Conservation (phyloP, 2,888 invertebrate species). For the Scelioninae gen. 1 region DNA sequence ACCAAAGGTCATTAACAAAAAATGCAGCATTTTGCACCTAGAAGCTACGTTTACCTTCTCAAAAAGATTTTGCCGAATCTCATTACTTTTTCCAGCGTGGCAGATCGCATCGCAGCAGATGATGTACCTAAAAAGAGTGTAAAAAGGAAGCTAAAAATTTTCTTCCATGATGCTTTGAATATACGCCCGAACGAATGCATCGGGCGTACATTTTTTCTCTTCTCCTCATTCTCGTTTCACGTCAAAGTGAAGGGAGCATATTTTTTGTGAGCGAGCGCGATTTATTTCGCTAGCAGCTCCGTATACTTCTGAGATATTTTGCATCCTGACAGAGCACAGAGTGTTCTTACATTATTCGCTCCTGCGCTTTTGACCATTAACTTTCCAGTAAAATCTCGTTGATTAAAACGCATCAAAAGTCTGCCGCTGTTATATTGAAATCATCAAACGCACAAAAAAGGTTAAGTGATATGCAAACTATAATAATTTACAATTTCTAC, state of each 20-base stretch:
- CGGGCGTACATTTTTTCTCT: conserved; percentile 55
- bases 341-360: conserved; percentile 60
- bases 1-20: too few relatives aligned
- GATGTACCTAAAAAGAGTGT: conserved; percentile 49
- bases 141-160: conserved; percentile 57
- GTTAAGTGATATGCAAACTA: conserved; percentile 39
- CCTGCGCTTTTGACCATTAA: conserved; percentile 64
- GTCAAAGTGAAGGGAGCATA: conserved; percentile 65
- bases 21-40: too few relatives aligned
- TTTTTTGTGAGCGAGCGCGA: conserved; percentile 60
- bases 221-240: conserved; percentile 54
- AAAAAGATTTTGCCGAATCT: conserved; percentile 50
- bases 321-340: conserved; percentile 56
- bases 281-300: conserved; percentile 59
- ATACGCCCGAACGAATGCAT: conserved; percentile 63
- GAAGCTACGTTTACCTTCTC: too few relatives aligned
- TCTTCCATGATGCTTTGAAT: conserved; percentile 65
- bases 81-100: conserved; percentile 43
- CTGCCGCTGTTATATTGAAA: conserved; percentile 30
- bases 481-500: conserved; percentile 20
- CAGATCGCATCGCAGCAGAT: conserved; percentile 53
- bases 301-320: conserved; percentile 59
- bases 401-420: conserved; percentile 57
- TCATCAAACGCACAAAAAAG: conserved; percentile 28
- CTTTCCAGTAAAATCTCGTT: conserved; percentile 51